These are phyloP conservation scores for Crocallis elinguaria DNA, from an alignment of 2,888 invertebrate species.

Conservation along the genomic window DNA sequence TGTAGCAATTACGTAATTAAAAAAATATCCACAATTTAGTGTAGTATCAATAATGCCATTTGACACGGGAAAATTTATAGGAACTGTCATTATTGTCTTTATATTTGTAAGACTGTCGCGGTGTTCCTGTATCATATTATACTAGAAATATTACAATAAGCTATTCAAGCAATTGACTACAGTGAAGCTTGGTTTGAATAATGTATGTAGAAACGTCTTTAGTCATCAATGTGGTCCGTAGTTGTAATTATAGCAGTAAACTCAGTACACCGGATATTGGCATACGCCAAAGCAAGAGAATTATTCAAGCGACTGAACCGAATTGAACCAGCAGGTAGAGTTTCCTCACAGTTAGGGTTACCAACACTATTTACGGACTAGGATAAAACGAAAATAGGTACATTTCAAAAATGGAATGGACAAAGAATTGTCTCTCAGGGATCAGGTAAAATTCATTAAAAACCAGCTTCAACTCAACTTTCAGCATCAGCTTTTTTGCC, in stretches of 20 bases:
- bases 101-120: too few species aligned
- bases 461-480: too few species aligned
- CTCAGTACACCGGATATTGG: neutral
- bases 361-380: neutral
- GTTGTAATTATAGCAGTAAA: constrained; percentile 1
- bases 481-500: too few species aligned
- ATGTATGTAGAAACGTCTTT: neutral
- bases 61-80: too few species aligned
- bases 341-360: neutral
- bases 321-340: neutral
- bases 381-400: neutral
- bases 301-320: constrained; percentile 6
- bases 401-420: neutral
- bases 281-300: constrained; percentile 5
- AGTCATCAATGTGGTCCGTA: neutral
- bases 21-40: too few species aligned
- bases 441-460: too few species aligned
- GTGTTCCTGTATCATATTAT: too few species aligned
- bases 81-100: too few species aligned
- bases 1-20: too few species aligned
- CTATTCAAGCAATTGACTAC: neutral
- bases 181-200: neutral
- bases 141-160: too few species aligned
- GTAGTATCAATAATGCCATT: too few species aligned
- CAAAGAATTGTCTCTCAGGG: too few species aligned